Percentiles rank a stretch among this genome's conserved stretches.
These are phyloP conservation scores for Andrena camellia DNA, from an alignment of 2,888 invertebrate genomes.

Conservation along the genomic window DNA sequence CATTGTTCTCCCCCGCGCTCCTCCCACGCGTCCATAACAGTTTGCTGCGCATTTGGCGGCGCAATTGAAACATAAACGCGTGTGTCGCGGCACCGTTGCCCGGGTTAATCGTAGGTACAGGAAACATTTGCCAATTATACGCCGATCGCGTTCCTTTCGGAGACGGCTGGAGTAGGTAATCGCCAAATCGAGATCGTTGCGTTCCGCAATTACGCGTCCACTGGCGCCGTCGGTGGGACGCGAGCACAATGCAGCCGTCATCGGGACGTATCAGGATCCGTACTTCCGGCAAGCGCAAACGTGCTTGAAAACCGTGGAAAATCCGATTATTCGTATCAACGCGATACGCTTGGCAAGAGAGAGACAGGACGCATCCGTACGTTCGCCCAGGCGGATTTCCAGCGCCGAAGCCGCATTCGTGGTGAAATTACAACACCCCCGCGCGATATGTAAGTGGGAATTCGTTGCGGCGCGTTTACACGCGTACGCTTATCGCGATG, in stretches of 20 bases:
- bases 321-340: constrained; percentile 66
- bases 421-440: constrained; percentile 66
- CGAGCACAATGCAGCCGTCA: constrained; percentile 53
- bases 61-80: constrained; percentile 19
- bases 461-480: constrained; percentile 44
- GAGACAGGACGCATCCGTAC: not conserved
- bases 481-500: constrained; percentile 43
- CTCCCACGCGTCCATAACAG: not conserved
- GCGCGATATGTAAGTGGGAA: constrained; percentile 41
- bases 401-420: constrained; percentile 50
- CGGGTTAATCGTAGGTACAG: not conserved
- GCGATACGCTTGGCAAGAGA: constrained; percentile 11
- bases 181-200: not conserved
- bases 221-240: constrained; percentile 10
- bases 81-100: not conserved
- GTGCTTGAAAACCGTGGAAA: constrained; percentile 68
- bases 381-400: constrained; percentile 39
- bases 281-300: constrained; percentile 54
- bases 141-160: not conserved
- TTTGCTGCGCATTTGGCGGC: constrained; percentile 9
- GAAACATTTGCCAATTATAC: not conserved
- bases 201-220: constrained; percentile 27
- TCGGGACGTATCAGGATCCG: constrained; percentile 51
- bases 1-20: not conserved
- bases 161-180: constrained; percentile 4